These are phyloP conservation scores for Psephotus haematonotus DNA, from an alignment of 2,113 vertebrate species.

Conservation along the genomic window DNA sequence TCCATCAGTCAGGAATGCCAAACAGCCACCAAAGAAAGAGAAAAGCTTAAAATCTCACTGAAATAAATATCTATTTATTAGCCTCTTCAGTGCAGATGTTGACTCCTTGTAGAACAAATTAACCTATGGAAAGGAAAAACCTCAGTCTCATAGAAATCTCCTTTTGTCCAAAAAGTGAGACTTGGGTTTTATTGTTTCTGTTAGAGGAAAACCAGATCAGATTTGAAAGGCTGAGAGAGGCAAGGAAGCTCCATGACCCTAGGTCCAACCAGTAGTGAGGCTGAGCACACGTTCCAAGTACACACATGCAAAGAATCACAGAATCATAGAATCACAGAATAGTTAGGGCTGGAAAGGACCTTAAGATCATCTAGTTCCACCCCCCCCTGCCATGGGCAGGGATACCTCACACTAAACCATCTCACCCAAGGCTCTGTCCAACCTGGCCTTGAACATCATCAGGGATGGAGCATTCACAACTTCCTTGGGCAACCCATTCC, in stretches of 20 bases:
- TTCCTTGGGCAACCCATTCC: too few species aligned
- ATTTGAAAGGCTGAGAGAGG: background rate
- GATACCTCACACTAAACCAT: too few species aligned
- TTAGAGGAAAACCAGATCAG: background rate
- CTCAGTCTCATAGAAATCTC: background rate
- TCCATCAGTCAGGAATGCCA: background rate
- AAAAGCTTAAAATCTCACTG: background rate
- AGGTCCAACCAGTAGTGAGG: background rate
- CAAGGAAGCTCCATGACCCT: background rate
- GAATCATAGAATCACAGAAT: too few species aligned
- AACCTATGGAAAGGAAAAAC: background rate
- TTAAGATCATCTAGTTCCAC: too few species aligned
- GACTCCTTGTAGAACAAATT: background rate
- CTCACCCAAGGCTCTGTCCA: too few species aligned
- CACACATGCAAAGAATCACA: background rate
- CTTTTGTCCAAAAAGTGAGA: background rate
- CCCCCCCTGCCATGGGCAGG: too few species aligned
- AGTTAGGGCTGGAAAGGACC: too few species aligned
- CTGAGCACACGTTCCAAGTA: background rate
- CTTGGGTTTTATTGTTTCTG: rapidly evolving
- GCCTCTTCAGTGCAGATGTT: background rate
- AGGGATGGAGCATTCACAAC: too few species aligned
- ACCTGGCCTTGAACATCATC: too few species aligned
- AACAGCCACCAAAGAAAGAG: background rate
- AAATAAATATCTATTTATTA: background rate